Evolutionary conservation across 2,888 invertebrate genomes (phyloP).

Genomic region (Epirrita christyi): DNA sequence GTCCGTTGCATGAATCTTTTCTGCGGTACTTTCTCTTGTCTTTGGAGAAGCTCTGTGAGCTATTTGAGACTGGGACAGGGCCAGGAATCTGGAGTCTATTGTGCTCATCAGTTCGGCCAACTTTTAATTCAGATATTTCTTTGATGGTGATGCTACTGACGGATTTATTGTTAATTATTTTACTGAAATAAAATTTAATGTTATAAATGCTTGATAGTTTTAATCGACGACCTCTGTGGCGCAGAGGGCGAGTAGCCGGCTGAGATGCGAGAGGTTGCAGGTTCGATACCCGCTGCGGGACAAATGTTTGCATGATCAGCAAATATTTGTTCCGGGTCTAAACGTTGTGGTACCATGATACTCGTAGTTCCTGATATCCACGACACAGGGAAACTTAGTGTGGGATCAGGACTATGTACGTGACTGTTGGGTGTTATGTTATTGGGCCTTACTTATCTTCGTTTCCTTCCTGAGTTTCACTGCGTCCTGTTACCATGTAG

Average conservation of each 20-base stretch:
- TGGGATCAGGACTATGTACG: too few species aligned
- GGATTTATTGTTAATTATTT: not conserved
- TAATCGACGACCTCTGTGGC: too few species aligned
- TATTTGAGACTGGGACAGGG: conserved; percentile 32
- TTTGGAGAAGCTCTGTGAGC: not conserved
- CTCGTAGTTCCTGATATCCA: too few species aligned
- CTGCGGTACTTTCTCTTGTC: conserved; percentile 9
- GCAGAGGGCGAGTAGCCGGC: too few species aligned
- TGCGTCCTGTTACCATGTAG: not conserved
- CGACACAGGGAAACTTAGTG: too few species aligned
- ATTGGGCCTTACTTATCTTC: not conserved
- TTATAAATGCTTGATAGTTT: too few species aligned
- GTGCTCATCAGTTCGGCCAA: conserved; percentile 26
- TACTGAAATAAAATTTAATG: conserved; percentile 1
- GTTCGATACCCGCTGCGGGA: too few species aligned
- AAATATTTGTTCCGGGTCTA: too few species aligned
- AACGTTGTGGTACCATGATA: too few species aligned
- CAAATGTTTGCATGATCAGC: too few species aligned
- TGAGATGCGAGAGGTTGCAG: too few species aligned
- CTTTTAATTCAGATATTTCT: not conserved
- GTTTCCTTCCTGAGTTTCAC: not conserved
- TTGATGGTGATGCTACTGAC: not conserved
- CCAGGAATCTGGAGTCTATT: conserved; percentile 45
- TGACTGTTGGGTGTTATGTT: too few species aligned
- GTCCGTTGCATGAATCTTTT: conserved; percentile 1